Conservation (phyloP, 2,113 vertebrate genomes). For the Clarias batrachus region DNA sequence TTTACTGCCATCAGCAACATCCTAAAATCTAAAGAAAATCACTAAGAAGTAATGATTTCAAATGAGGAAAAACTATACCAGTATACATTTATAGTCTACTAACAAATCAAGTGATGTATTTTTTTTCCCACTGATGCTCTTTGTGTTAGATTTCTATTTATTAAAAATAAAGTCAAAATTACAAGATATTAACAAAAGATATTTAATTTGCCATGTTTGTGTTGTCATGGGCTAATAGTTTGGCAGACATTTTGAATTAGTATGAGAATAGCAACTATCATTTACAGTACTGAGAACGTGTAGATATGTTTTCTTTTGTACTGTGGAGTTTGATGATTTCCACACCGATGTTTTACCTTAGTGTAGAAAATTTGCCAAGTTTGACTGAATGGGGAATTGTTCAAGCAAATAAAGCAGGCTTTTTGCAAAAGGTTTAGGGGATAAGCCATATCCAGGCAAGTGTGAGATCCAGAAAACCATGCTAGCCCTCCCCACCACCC, state of each 20-base stretch:
- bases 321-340: not conserved
- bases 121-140: not conserved
- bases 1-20: not conserved
- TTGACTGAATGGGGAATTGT: slow-evolving; percentile 40
- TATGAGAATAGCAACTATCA: not conserved
- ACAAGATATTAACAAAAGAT: not conserved
- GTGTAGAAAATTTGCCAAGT: slow-evolving; percentile 22
- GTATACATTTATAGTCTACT: not conserved
- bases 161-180: not conserved
- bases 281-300: not conserved
- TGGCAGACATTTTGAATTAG: not conserved
- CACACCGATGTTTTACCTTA: not conserved
- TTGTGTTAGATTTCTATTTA: not conserved
- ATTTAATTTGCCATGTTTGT: not conserved
- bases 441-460: slow-evolving; percentile 26
- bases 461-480: slow-evolving; percentile 14
- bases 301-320: not conserved
- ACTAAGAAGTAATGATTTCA: not conserved
- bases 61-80: not conserved
- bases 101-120: not conserved
- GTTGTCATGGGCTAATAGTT: not conserved
- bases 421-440: slow-evolving; percentile 30
- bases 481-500: not conserved
- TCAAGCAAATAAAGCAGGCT: slow-evolving; percentile 18
- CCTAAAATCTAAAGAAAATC: not conserved